phyloP scores from a whole-genome alignment of 2,797 vertebrate species.

The Pipistrellus nathusii region DNA sequence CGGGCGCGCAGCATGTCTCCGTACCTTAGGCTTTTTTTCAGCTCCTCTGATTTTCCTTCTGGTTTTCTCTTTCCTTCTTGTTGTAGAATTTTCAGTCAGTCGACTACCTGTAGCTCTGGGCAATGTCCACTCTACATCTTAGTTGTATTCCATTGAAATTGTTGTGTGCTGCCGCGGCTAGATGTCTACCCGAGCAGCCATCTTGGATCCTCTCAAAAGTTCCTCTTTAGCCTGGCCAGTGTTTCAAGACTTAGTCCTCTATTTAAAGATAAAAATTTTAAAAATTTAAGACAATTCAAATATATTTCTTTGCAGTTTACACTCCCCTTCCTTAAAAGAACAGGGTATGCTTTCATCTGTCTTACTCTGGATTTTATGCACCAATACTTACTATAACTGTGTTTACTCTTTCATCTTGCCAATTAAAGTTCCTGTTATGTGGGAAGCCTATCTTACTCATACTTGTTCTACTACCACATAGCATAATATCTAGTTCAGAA shows the following conservation, averaged over 20 bases:
- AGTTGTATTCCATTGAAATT: too few species aligned
- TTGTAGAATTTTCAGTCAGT: too few species aligned
- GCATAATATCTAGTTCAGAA: conserved; percentile 13
- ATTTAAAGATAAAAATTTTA: conserved; percentile 16
- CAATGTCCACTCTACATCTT: too few species aligned
- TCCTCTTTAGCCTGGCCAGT: too few species aligned
- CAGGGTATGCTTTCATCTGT: background rate
- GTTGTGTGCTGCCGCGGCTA: too few species aligned
- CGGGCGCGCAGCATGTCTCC: too few species aligned
- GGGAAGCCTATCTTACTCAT: background rate
- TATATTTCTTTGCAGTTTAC: background rate
- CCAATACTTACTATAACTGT: background rate
- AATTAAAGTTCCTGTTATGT: background rate
- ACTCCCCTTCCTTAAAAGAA: background rate
- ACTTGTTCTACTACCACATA: conserved; percentile 32
- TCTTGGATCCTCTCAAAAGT: too few species aligned
- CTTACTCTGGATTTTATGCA: background rate
- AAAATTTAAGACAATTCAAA: background rate
- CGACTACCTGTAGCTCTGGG: too few species aligned
- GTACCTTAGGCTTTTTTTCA: too few species aligned
- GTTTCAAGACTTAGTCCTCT: conserved; percentile 19
- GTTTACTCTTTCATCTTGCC: background rate
- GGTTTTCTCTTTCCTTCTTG: too few species aligned
- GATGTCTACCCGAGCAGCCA: too few species aligned
- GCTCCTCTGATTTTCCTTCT: too few species aligned